phyloP scores from a whole-genome alignment of 2,797 vertebrate genomes.

The Sandelia bainsii region DNA sequence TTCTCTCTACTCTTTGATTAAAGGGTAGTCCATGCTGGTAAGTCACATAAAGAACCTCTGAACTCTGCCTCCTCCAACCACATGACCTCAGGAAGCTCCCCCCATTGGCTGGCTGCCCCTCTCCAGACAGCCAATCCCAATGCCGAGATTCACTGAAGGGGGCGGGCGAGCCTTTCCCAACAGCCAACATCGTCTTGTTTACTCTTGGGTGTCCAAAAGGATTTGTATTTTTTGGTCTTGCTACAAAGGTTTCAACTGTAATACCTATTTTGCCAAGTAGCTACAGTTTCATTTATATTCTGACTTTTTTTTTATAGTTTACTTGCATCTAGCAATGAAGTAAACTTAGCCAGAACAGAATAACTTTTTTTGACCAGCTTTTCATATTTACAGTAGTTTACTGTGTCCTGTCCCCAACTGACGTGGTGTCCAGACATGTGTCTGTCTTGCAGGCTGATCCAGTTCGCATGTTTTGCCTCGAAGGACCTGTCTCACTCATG shows the following conservation, averaged over 20 bases:
- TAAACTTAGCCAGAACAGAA: conserved; percentile 84
- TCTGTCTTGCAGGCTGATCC: conserved; percentile 87
- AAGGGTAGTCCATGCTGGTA: conserved; percentile 99
- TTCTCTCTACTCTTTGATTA: conserved; percentile 99
- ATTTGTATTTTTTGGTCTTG: conserved; percentile 97
- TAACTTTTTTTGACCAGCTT: conserved; percentile 77
- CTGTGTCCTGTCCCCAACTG: conserved; percentile 81
- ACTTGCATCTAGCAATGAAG: conserved; percentile 73
- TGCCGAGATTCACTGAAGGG: conserved; percentile 99
- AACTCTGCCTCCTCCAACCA: conserved; percentile 99
- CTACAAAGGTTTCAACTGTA: conserved; percentile 90
- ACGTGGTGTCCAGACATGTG: conserved; percentile 86
- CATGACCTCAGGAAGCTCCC: conserved; percentile 99
- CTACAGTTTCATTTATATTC: conserved; percentile 60
- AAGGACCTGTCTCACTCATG: conserved; percentile 77
- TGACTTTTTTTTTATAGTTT: conserved; percentile 64
- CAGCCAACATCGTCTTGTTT: conserved; percentile 98
- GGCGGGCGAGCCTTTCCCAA: conserved; percentile 92
- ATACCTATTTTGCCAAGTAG: conserved; percentile 68
- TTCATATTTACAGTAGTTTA: conserved; percentile 73
- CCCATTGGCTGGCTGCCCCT: conserved; percentile 96
- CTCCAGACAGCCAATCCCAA: conserved; percentile 98
- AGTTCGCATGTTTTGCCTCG: conserved; percentile 79
- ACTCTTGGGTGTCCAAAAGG: conserved; percentile 95
- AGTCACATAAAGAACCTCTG: conserved; percentile 99